These are phyloP conservation scores for Zele albiditarsus DNA, from an alignment of 2,888 invertebrate species.

Conservation along the genomic window DNA sequence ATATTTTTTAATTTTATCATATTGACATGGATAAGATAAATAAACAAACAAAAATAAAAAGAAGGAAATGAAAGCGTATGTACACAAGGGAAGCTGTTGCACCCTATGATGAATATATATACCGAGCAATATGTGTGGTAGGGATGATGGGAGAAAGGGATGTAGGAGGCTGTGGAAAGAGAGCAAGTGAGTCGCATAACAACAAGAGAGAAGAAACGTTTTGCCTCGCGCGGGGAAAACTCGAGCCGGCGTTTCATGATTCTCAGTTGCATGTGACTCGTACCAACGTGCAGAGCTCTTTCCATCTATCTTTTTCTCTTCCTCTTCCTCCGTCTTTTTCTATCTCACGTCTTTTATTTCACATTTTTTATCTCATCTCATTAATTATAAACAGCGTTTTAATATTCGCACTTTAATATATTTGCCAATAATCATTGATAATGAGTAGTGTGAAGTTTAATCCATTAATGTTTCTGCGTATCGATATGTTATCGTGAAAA, in stretches of 20 bases:
- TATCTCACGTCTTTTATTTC: neutral
- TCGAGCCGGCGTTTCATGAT: constrained; percentile 36
- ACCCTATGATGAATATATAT: neutral
- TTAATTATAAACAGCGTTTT: neutral
- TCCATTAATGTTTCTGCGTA: no score
- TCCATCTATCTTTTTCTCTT: constrained; percentile 13
- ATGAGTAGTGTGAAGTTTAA: no score
- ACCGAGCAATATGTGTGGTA: neutral
- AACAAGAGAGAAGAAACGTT: constrained; percentile 32
- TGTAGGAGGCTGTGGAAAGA: constrained; percentile 35
- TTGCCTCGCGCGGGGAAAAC: constrained; percentile 17
- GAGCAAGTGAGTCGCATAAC: constrained; percentile 51
- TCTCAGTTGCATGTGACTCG: constrained; percentile 66
- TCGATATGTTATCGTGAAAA: no score
- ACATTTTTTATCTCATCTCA: neutral
- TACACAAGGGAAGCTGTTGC: constrained; percentile 21
- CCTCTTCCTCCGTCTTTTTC: neutral
- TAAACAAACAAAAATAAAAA: neutral
- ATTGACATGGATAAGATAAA: neutral
- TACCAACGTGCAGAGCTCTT: constrained; percentile 52
- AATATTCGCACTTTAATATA: no score
- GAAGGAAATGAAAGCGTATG: neutral
- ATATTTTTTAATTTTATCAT: constrained; percentile 4
- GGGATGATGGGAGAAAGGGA: neutral
- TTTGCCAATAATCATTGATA: no score